Evolutionary conservation across 2,797 vertebrate genomes (phyloP).

Genomic region (Urocyon cinereoargenteus): DNA sequence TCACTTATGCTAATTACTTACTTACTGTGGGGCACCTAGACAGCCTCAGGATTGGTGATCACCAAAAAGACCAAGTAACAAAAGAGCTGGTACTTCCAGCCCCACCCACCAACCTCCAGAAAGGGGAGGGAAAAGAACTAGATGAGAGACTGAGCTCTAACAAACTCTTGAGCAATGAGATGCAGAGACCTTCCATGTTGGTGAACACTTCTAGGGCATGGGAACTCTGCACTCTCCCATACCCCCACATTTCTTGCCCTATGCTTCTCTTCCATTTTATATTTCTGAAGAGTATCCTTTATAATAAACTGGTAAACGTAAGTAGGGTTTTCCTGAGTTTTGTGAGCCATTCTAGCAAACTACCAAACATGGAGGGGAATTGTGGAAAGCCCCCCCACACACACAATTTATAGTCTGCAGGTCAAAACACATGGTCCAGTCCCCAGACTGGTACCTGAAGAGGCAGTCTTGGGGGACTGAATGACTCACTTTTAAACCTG

Average conservation of each 20-base stretch:
- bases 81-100: not conserved
- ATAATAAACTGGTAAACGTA: not conserved
- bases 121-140: not conserved
- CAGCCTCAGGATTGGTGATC: not conserved
- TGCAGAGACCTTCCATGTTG: not conserved
- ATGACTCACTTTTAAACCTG: not conserved
- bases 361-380: not conserved
- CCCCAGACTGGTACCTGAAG: not conserved
- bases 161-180: not conserved
- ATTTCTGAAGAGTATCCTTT: not conserved
- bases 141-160: not conserved
- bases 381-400: not conserved
- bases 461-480: not conserved
- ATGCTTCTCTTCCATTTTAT: not conserved
- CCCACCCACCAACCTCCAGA: not conserved
- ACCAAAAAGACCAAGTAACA: not conserved
- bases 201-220: not conserved
- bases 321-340: not conserved
- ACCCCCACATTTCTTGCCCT: not conserved
- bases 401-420: not conserved
- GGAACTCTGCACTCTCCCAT: not conserved
- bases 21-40: too few species aligned
- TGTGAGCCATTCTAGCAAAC: not conserved
- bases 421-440: not conserved
- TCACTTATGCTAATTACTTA: not conserved